Base-by-base conservation (phyloP, 2,797 vertebrate genomes). In the Zalophus californianus region DNA sequence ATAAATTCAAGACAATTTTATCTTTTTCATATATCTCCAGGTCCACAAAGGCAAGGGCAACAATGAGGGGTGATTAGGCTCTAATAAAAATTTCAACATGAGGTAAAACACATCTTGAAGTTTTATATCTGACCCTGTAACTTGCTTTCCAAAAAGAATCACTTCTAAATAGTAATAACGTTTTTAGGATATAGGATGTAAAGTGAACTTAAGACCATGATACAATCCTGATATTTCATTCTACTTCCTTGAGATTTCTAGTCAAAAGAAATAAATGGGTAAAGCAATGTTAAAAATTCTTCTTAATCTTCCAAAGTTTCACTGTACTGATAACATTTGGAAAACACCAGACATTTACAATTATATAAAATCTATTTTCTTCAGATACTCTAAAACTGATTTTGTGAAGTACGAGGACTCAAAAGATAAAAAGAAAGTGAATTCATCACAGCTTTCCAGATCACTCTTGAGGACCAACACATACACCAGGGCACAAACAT, bases 11-110 rank as follows among this genome's bases (percentile, higher is more conserved):
- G 85, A 86, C 5, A 72, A 56, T 87, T 86, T 96, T 90, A 91
- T 96, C 11, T 97, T 98, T 98, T 97, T 89, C 87, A 98, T 94
- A 86, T 41, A 95, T 93, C 97, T 98, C 90, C 52, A 82, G 90
- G 75, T 93, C 66, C 1, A 29, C n/a, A 77, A 10, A 96, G 27
- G 56, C 83, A 97, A 58, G 20, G 96, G 95, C 70, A 97, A 90
- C 78, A 88, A 97, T 94, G 56, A 93, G n/a, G 6, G 7, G 21
- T 84, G 87, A 97, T 91, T 50, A 2, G 21, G 38, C 38, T 38
- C 38, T 85, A 94, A 97, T 91, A 96, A 98, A 96, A 96, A 96
- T 94, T 97, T 98, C 82, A 84, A 0, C 62, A 50, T 70, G 78
- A 96, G 93, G 44, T 70, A 78, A 98, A 98, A 97, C 15, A 93